phyloP scores from a whole-genome alignment of 2,888 invertebrate genomes.

The Eupsilia transversa region DNA sequence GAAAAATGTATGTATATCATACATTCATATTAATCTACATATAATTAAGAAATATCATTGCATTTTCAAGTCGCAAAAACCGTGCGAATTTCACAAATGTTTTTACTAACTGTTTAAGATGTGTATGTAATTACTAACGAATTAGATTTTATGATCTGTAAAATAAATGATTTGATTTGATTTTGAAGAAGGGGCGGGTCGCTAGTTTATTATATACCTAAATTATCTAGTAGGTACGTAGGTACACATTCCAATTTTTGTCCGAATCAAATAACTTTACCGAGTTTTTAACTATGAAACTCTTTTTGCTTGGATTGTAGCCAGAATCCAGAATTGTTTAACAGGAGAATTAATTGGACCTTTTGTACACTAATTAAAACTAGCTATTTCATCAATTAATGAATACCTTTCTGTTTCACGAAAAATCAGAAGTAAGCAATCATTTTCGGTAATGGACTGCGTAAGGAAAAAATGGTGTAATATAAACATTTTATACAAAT shows the following conservation, averaged over 20 bases:
- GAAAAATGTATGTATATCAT: too few relatives aligned
- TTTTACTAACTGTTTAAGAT: too few relatives aligned
- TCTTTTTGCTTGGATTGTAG: slow-evolving; percentile 47
- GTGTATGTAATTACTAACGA: too few relatives aligned
- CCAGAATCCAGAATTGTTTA: slow-evolving; percentile 19
- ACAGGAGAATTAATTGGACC: slow-evolving; percentile 45
- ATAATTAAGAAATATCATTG: too few relatives aligned
- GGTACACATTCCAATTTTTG: not conserved
- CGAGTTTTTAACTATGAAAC: slow-evolving; percentile 1
- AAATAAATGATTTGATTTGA: too few relatives aligned
- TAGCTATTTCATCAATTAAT: slow-evolving; percentile 37
- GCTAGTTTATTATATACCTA: not conserved
- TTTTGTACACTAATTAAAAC: slow-evolving; percentile 51
- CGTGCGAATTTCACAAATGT: too few relatives aligned
- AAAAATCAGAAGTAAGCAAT: slow-evolving; percentile 4
- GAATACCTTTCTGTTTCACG: slow-evolving; percentile 1
- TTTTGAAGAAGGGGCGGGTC: not conserved
- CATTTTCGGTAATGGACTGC: not conserved
- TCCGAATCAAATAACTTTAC: not conserved
- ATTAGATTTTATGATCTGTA: too few relatives aligned
- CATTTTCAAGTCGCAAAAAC: not conserved
- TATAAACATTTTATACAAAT: not conserved
- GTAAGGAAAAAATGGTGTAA: not conserved
- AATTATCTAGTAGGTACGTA: not conserved
- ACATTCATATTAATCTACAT: not conserved